These are phyloP conservation scores for Sporophila hypoxantha DNA, from an alignment of 2,113 vertebrate genomes.

Conservation along the genomic window DNA sequence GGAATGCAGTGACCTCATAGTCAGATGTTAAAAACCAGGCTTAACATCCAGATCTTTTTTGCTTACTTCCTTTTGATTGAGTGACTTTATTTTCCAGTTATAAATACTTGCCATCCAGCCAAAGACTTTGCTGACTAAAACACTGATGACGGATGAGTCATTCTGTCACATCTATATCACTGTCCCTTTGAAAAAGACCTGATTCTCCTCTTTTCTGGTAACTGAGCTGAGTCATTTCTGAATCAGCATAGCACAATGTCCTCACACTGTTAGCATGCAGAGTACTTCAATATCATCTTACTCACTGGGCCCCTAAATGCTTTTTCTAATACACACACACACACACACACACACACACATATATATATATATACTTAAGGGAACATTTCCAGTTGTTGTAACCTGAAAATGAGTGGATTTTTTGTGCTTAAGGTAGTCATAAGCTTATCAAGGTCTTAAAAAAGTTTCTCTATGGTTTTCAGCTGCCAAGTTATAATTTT, in stretches of 20 bases:
- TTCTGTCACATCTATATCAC: background rate
- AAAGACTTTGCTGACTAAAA: slow-evolving; percentile 45
- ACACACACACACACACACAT: too few species aligned
- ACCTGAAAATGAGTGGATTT: accelerated
- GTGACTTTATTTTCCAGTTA: background rate
- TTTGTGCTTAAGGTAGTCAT: background rate
- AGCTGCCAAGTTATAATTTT: background rate
- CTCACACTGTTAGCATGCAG: background rate
- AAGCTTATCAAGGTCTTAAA: background rate
- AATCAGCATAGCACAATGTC: background rate
- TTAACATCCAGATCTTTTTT: background rate
- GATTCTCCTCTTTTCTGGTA: slow-evolving; percentile 1
- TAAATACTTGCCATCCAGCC: slow-evolving; percentile 26
- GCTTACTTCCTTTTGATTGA: background rate
- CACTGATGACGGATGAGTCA: slow-evolving; percentile 19
- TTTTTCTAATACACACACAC: background rate
- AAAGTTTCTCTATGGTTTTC: background rate
- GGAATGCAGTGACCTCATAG: background rate
- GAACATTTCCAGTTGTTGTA: background rate
- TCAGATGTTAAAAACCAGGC: background rate
- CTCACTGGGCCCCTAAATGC: background rate
- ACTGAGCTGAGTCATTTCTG: slow-evolving; percentile 22
- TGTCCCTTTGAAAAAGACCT: background rate
- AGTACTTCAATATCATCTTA: background rate
- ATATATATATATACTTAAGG: background rate